A percentile compares a stretch with the other conserved stretches of the same genome.
Conservation (phyloP, 2,888 invertebrate genomes). For the Protophormia terraenovae region DNA sequence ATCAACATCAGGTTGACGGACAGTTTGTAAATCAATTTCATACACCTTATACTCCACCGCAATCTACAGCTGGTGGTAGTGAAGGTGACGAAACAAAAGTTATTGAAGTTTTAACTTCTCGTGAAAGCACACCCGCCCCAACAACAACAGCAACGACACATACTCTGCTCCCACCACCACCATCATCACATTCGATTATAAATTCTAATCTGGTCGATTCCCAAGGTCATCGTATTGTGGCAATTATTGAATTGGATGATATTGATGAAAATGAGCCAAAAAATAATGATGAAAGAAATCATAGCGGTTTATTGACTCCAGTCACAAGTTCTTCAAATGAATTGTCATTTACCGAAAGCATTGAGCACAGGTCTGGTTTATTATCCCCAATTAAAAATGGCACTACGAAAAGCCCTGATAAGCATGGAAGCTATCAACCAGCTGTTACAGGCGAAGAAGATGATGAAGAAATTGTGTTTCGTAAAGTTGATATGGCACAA, state of each 20-base stretch:
- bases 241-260: conserved; percentile 68
- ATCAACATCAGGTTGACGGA: conserved; percentile 25
- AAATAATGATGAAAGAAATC: not conserved
- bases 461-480: conserved; percentile 68
- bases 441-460: conserved; percentile 43
- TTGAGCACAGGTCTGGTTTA: not conserved
- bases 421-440: not conserved
- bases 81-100: conserved; percentile 66
- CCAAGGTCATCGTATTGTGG: conserved; percentile 61
- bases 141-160: conserved; percentile 4
- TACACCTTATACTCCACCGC: conserved; percentile 57
- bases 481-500: conserved; percentile 61
- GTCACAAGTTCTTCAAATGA: conserved; percentile 9
- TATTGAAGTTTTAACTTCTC: conserved; percentile 68
- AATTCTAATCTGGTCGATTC: conserved; percentile 7
- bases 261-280: conserved; percentile 44
- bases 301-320: not conserved
- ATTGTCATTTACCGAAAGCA: not conserved
- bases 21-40: conserved; percentile 44
- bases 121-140: conserved; percentile 69
- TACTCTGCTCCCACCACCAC: not conserved
- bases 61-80: conserved; percentile 54
- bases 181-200: too few species aligned
- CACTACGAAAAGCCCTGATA: not conserved
- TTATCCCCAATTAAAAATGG: not conserved